Evolutionary conservation across 2,113 vertebrate species (phyloP).

Genomic region (Sorex araneus): DNA sequence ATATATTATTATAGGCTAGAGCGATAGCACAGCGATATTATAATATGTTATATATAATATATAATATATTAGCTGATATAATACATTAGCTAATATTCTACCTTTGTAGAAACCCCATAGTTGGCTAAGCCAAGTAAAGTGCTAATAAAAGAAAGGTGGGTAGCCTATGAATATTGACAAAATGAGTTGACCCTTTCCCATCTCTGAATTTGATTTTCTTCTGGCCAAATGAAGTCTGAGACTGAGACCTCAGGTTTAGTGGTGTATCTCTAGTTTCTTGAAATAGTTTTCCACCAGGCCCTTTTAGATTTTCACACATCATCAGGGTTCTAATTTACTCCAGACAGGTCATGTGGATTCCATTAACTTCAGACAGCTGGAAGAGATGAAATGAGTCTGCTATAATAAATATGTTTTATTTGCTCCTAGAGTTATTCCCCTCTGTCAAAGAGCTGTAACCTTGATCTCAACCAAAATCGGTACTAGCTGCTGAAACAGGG

Average conservation of each 20-base stretch:
- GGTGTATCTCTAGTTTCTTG: slow-evolving; percentile 47
- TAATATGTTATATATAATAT: too few relatives aligned
- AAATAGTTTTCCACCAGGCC: slow-evolving; percentile 27
- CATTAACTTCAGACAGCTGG: slow-evolving; percentile 42
- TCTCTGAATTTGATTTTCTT: slow-evolving; percentile 42
- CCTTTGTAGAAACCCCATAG: neutral
- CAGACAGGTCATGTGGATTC: neutral
- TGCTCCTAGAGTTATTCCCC: slow-evolving; percentile 18
- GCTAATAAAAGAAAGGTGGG: neutral
- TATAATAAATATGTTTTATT: slow-evolving; percentile 52
- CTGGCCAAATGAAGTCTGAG: neutral
- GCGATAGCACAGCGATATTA: too few relatives aligned
- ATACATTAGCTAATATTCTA: too few relatives aligned
- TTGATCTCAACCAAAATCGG: slow-evolving; percentile 47
- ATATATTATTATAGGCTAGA: too few relatives aligned
- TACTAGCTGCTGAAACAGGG: slow-evolving; percentile 28
- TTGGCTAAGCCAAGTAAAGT: slow-evolving; percentile 1
- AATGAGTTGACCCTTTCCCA: neutral
- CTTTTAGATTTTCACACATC: slow-evolving; percentile 41
- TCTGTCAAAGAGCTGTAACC: slow-evolving; percentile 55
- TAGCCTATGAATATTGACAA: neutral
- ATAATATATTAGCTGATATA: too few relatives aligned
- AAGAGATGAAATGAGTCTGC: slow-evolving; percentile 50
- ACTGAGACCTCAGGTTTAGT: slow-evolving; percentile 39
- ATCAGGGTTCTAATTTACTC: neutral